Evolutionary conservation across 2,888 invertebrate genomes (phyloP), one percentile per base, ranked within the genome.

Genomic region (Cecidostiba fungosa): DNA sequence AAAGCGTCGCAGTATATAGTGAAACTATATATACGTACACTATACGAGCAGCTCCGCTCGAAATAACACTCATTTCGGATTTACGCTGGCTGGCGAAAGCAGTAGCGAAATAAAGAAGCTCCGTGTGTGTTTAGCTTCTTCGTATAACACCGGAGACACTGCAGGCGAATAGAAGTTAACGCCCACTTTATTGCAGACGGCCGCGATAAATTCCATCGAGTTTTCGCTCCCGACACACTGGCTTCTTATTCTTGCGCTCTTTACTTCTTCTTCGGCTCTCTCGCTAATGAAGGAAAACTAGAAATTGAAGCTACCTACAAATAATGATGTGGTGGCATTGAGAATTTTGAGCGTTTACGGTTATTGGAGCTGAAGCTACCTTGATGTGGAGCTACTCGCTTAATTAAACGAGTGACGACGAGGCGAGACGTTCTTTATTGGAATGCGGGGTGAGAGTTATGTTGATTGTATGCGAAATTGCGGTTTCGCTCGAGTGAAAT

Each of bases 131-230:
- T n/a, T 82, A 85, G 77, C 70, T 32, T 23, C 59, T 2, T 72
- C 14, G 62, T 50, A 14, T 10, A 29, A 1, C 32, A 23, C 39
- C 36, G n/a, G 23, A 54, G 62, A 73, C 59, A 62, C 74, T 79
- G n/a, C 78, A 2, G 4, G 80, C 72, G 73, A 36, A 69, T 74
- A 29, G 26, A 69, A 88, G 86, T 80, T 85, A 83, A 88, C 88
- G 88, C 86, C 88, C 87, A 86, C 87, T 88, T 88, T 86, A 86
- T 77, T 86, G 82, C 81, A 83, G 47, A 66, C 54, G 74, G 62
- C 72, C 85, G 72, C 82, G 85, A 88, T 86, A 86, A 86, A 88
- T 87, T 86, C 74, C 84, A 85, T 87, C 85, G 86, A 86, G 85
- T 87, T 86, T 83, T 77, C 85, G 84, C 77, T 36, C 59, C 54